Conservation (phyloP, 2,797 vertebrate species). For the Enteromius afrohamiltoni region DNA sequence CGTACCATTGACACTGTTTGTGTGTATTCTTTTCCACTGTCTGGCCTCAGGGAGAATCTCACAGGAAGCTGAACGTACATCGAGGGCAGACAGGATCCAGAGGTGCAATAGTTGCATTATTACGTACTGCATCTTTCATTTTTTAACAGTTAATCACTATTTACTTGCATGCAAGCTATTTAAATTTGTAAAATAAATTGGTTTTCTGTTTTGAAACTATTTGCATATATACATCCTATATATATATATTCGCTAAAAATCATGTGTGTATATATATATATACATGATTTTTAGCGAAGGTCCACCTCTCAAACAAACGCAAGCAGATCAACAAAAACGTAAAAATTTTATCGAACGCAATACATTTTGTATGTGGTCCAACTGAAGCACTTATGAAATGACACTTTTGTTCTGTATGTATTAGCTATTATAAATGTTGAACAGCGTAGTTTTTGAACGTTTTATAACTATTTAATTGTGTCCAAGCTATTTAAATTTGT, state of each 20-base stretch:
- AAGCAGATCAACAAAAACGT: neutral
- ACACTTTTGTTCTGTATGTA: neutral
- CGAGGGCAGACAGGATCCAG: slow-evolving; percentile 48
- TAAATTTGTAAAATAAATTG: neutral
- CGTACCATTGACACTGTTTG: slow-evolving; percentile 29
- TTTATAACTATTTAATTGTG: neutral
- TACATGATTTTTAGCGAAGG: neutral
- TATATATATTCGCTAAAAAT: too few species aligned
- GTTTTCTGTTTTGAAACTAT: neutral
- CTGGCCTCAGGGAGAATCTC: slow-evolving; percentile 66
- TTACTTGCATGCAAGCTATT: neutral
- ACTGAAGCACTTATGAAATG: neutral
- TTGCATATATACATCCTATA: too few species aligned
- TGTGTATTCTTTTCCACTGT: slow-evolving; percentile 68
- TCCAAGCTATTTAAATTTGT: neutral
- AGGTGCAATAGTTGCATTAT: slow-evolving; percentile 56
- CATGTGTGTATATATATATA: too few species aligned
- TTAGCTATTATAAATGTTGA: neutral
- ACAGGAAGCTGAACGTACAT: slow-evolving; percentile 56
- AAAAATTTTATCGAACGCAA: too few species aligned
- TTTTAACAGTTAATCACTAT: neutral
- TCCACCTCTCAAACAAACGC: neutral
- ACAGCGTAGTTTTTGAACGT: neutral
- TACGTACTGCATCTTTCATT: slow-evolving; percentile 17
- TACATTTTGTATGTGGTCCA: neutral